phyloP scores from a whole-genome alignment of 2,797 vertebrate species.

The Garrulus glandarius region DNA sequence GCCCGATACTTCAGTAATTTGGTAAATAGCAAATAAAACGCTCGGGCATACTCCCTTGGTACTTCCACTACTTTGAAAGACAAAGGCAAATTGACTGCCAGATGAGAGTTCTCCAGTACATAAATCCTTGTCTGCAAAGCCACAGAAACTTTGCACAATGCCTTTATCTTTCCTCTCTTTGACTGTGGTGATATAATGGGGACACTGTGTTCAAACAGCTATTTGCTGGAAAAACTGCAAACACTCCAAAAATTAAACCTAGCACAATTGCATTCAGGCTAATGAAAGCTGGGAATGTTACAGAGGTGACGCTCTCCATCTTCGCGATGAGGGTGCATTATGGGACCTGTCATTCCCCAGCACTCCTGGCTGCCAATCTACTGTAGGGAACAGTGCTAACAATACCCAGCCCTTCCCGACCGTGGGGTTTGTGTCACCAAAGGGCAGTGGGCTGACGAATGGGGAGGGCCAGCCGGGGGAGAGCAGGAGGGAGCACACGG shows the following conservation, averaged over 20 bases:
- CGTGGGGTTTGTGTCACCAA: neutral
- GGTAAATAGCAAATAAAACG: constrained; percentile 60
- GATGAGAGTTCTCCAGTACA: constrained; percentile 62
- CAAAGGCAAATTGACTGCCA: constrained; percentile 69
- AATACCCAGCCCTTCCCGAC: constrained; percentile 5
- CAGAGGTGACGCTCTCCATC: constrained; percentile 66
- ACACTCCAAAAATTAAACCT: constrained; percentile 72
- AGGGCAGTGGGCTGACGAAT: neutral
- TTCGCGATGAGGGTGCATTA: constrained; percentile 27
- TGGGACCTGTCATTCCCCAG: constrained; percentile 54
- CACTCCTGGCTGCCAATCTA: constrained; percentile 63
- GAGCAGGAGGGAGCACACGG: neutral
- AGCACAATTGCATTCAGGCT: constrained; percentile 58
- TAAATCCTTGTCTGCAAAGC: constrained; percentile 66
- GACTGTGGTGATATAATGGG: constrained; percentile 67
- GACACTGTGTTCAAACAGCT: constrained; percentile 64
- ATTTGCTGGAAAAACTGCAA: constrained; percentile 69
- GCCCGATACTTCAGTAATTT: constrained; percentile 37
- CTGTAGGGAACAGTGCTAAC: neutral
- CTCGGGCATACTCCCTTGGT: constrained; percentile 26
- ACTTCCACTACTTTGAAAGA: constrained; percentile 63
- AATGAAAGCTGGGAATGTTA: constrained; percentile 60
- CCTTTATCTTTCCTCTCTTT: constrained; percentile 67
- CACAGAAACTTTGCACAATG: constrained; percentile 64
- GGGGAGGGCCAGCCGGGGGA: neutral